Conservation (phyloP, 1,140 invertebrate species). For the Phocides pigmalion region DNA sequence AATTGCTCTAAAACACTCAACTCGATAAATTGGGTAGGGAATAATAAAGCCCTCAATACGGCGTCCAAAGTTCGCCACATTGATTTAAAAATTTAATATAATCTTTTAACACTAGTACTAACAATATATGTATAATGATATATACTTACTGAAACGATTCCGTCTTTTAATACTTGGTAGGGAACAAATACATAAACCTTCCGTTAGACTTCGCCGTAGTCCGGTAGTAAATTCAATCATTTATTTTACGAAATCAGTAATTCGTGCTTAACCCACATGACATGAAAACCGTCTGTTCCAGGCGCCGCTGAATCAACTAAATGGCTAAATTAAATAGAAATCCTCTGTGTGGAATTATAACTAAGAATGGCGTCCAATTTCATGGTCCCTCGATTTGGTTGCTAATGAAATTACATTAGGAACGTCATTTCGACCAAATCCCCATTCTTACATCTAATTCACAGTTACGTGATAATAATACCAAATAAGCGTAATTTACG, state of each 20-base stretch:
- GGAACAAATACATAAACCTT: too few species aligned
- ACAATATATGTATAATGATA: too few species aligned
- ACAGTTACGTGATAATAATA: constrained; percentile 20
- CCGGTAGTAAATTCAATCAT: too few species aligned
- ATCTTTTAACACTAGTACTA: too few species aligned
- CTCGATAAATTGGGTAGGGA: too few species aligned
- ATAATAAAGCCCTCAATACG: too few species aligned
- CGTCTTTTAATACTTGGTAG: too few species aligned
- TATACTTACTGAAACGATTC: too few species aligned
- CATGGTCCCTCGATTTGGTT: constrained; percentile 55
- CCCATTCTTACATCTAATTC: constrained; percentile 9
- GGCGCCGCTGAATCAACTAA: constrained; percentile 42
- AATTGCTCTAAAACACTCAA: too few species aligned
- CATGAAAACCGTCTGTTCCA: constrained; percentile 32
- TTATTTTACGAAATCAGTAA: constrained; percentile 7
- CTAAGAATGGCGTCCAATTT: constrained; percentile 56
- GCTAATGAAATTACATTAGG: constrained; percentile 51
- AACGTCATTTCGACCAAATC: constrained; percentile 39
- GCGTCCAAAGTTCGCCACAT: too few species aligned
- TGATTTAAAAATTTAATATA: too few species aligned
- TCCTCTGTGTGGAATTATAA: constrained; percentile 49
- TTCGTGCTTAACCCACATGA: background rate
- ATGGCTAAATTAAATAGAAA: constrained; percentile 56
- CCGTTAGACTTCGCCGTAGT: too few species aligned
- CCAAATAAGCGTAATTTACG: background rate